A percentile compares a stretch with the other conserved stretches of the same genome.
These are phyloP conservation scores for Anastrepha obliqua DNA, from an alignment of 1,140 invertebrate species.

Conservation along the genomic window DNA sequence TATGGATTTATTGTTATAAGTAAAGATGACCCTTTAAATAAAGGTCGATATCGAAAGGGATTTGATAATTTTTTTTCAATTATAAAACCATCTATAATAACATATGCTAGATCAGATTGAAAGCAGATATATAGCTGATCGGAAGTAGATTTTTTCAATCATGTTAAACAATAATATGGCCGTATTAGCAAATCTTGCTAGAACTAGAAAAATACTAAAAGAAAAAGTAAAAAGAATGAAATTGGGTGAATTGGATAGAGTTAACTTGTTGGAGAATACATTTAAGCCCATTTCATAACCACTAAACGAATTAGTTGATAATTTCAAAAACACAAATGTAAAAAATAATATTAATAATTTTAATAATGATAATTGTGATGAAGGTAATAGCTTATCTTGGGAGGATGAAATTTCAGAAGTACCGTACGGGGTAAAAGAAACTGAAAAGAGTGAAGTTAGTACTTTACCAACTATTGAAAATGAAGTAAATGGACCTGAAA, in stretches of 20 bases:
- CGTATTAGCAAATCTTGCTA: slow-evolving; percentile 32
- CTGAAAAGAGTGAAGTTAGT: background rate
- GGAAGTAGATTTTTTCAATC: slow-evolving; percentile 7
- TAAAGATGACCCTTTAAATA: too few relatives aligned
- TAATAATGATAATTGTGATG: slow-evolving; percentile 8
- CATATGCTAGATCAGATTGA: background rate
- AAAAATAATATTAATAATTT: background rate
- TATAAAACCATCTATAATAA: slow-evolving; percentile 12
- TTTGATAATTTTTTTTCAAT: slow-evolving; percentile 63
- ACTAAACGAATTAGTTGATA: slow-evolving; percentile 54
- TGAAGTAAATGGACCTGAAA: background rate
- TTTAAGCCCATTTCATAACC: slow-evolving; percentile 60
- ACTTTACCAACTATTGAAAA: slow-evolving; percentile 23
- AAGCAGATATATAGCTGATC: background rate
- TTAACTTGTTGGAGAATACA: slow-evolving; percentile 54
- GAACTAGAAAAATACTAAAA: slow-evolving; percentile 10
- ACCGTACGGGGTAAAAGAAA: slow-evolving; percentile 15
- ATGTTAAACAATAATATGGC: background rate
- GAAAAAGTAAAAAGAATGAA: background rate
- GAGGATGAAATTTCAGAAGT: too few relatives aligned
- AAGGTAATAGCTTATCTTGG: background rate
- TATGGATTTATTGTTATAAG: background rate
- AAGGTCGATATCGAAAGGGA: slow-evolving; percentile 29
- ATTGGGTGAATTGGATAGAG: background rate
- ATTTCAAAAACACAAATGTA: background rate